Percentiles rank a stretch among this genome's conserved stretches.
Evolutionary conservation across 1,140 invertebrate species (phyloP).

Genomic region (Colletes gigas): DNA sequence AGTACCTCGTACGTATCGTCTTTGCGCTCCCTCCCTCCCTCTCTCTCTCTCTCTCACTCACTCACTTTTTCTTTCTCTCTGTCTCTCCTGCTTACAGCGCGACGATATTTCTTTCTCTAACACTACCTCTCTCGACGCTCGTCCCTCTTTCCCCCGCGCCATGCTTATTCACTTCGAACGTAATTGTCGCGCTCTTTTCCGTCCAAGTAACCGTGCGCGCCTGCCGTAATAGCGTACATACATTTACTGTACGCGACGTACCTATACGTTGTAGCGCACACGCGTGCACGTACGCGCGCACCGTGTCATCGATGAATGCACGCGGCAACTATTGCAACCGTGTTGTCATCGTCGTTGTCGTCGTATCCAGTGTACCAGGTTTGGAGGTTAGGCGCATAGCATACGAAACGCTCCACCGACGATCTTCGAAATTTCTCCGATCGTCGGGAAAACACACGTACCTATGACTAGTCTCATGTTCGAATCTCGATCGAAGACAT

Average conservation of each 20-base stretch:
- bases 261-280: neutral
- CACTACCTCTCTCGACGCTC: conserved; percentile 25
- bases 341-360: conserved; percentile 61
- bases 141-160: neutral
- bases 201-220: conserved; percentile 52
- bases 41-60: no score
- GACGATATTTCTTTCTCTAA: conserved; percentile 54
- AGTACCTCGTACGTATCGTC: conserved; percentile 6
- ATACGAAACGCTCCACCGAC: neutral
- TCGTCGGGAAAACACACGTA: neutral
- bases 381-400: conserved; percentile 36
- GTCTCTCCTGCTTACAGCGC: neutral
- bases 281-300: neutral
- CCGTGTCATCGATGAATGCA: conserved; percentile 57
- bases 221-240: conserved; percentile 51
- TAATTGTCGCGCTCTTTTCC: conserved; percentile 60
- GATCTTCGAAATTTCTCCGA: conserved; percentile 2
- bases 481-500: neutral
- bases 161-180: conserved; percentile 43
- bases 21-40: neutral
- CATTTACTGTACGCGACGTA: conserved; percentile 12
- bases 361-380: conserved; percentile 49
- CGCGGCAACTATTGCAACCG: conserved; percentile 51
- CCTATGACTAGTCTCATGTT: neutral
- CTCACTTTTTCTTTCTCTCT: no score